Conservation (phyloP, 2,888 invertebrate species). For the Brachyptera risi region DNA sequence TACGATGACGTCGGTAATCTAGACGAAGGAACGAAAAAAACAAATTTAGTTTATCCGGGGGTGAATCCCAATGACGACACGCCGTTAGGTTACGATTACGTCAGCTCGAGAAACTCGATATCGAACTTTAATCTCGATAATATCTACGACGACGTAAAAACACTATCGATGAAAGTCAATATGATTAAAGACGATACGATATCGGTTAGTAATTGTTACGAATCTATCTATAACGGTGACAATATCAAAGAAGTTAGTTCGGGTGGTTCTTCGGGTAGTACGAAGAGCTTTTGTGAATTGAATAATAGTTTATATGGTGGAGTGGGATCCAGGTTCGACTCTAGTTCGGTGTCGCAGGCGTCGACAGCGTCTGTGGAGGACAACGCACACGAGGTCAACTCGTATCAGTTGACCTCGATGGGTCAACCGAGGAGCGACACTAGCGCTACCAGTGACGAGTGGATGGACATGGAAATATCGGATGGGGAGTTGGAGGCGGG, state of each 20-base stretch:
- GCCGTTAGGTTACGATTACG: constrained; percentile 26
- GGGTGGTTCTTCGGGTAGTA: constrained; percentile 26
- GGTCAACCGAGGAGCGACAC: constrained; percentile 51
- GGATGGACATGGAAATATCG: constrained; percentile 54
- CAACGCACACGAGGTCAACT: constrained; percentile 27
- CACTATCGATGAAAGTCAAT: neutral
- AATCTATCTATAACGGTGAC: constrained; percentile 46
- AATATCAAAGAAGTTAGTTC: neutral
- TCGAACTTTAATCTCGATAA: constrained; percentile 31
- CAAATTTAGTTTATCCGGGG: too few relatives aligned
- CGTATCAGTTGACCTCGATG: constrained; percentile 27
- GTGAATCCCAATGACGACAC: too few relatives aligned
- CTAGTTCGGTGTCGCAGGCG: constrained; percentile 34
- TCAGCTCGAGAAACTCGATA: constrained; percentile 8
- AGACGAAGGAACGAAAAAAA: too few relatives aligned
- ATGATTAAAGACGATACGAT: constrained; percentile 27
- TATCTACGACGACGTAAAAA: constrained; percentile 37
- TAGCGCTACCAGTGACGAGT: constrained; percentile 63
- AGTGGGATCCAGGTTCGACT: constrained; percentile 28
- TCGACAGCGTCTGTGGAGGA: constrained; percentile 33
- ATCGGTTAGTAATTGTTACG: constrained; percentile 46
- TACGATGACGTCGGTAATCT: constrained; percentile 27
- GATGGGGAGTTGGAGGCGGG: constrained; percentile 53
- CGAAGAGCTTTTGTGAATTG: constrained; percentile 38
- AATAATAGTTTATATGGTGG: constrained; percentile 40